Evolutionary conservation across 1,140 invertebrate species (phyloP).

Genomic region (Aphelenchoides besseyi): DNA sequence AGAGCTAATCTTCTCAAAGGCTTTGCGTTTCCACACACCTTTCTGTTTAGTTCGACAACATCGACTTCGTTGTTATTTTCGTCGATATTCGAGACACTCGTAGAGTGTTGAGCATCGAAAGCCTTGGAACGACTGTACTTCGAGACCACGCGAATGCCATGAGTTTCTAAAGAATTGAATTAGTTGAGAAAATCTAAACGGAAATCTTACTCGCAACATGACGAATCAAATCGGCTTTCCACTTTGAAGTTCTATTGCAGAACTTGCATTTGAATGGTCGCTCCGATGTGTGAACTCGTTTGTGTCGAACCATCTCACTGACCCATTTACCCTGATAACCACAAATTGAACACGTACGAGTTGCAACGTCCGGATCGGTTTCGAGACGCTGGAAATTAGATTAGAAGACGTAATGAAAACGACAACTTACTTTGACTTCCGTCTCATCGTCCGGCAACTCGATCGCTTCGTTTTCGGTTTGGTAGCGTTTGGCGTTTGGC

Average conservation of each 20-base stretch:
- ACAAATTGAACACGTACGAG: constrained; percentile 60
- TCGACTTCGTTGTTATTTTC: constrained; percentile 21
- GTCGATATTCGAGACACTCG: constrained; percentile 11
- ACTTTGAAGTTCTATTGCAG: constrained; percentile 59
- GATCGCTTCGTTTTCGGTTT: constrained; percentile 58
- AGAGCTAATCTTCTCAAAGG: background rate
- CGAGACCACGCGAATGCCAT: constrained; percentile 62
- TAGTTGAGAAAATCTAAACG: background rate
- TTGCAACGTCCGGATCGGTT: constrained; percentile 60
- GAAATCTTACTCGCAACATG: constrained; percentile 59
- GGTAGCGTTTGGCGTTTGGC: constrained; percentile 55
- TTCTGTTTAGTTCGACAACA: background rate
- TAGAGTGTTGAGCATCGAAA: constrained; percentile 48
- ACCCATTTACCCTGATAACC: constrained; percentile 63
- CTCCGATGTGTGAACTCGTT: constrained; percentile 60
- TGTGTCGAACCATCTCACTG: constrained; percentile 61
- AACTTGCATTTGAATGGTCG: constrained; percentile 62
- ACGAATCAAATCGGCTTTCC: constrained; percentile 61
- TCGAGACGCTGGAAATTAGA: constrained; percentile 52
- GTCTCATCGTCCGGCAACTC: constrained; percentile 60
- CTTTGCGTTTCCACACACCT: background rate
- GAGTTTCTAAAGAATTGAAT: constrained; percentile 54
- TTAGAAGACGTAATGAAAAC: constrained; percentile 21
- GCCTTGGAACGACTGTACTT: constrained; percentile 60
- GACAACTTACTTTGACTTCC: constrained; percentile 54